Conservation (phyloP, 2,113 vertebrate species). For the Plecturocebus donacophilus region DNA sequence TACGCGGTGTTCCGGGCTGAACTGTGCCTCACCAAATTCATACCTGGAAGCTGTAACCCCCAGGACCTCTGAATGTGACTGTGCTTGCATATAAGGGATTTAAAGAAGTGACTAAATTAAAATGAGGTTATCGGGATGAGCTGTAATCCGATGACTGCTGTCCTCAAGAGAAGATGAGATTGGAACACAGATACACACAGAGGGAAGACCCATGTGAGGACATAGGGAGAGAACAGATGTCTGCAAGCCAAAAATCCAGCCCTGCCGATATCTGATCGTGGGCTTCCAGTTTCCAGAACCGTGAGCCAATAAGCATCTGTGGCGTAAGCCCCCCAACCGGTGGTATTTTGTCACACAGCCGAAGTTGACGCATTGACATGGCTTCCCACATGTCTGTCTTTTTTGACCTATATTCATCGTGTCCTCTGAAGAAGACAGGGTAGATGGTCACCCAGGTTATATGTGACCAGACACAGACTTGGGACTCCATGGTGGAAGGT, state of each 20-base stretch:
- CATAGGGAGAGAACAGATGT: too few species aligned
- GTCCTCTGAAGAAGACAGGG: neutral
- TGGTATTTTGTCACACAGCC: neutral
- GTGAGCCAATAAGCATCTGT: neutral
- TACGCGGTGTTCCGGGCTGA: neutral
- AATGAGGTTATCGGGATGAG: neutral
- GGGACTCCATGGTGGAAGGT: neutral
- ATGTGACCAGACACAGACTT: neutral
- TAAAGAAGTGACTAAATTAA: neutral
- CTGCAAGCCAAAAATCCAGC: neutral
- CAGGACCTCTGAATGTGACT: neutral
- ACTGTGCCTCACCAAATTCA: neutral
- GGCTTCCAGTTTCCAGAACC: neutral
- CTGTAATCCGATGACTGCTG: neutral
- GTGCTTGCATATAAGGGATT: neutral
- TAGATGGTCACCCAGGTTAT: neutral
- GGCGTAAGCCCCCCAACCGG: too few species aligned
- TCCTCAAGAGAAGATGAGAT: neutral
- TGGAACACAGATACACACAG: neutral
- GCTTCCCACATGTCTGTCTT: neutral
- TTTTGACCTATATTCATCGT: neutral
- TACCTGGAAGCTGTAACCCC: too few species aligned
- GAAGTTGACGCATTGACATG: neutral
- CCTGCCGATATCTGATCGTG: neutral
- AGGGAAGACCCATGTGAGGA: too few species aligned